Percentiles rank a stretch among this genome's conserved stretches.
These are phyloP conservation scores for Aurelia sp. DNA, from an alignment of 30 jellyfish, hydroid and myxozoan genomes.

Conservation along the genomic window DNA sequence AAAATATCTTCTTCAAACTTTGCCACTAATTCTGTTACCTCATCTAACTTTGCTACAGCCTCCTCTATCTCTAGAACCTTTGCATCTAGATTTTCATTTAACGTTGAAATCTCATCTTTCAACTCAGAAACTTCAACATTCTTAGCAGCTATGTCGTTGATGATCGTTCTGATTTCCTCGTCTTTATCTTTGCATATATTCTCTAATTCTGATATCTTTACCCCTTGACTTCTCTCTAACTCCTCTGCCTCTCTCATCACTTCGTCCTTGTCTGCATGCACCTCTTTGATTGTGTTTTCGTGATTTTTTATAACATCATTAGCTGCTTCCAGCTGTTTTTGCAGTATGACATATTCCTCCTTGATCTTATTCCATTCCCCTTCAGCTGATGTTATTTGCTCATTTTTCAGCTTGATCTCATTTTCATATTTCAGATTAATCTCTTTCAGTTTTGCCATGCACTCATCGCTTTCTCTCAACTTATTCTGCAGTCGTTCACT, in stretches of 20 bases:
- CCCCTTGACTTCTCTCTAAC: slow-evolving; percentile 10
- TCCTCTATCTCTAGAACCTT: background rate
- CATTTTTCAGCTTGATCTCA: background rate
- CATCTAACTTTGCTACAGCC: slow-evolving; percentile 9
- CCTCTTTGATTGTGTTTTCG: slow-evolving; percentile 27
- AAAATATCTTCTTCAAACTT: too few species aligned
- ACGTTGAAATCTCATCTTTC: background rate
- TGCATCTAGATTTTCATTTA: background rate
- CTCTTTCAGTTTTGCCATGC: background rate
- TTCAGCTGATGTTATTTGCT: slow-evolving; percentile 18
- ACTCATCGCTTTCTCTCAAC: slow-evolving; percentile 39
- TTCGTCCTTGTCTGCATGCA: slow-evolving; percentile 2
- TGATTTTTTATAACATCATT: background rate
- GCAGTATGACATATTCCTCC: background rate
- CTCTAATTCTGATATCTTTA: slow-evolving; percentile 14
- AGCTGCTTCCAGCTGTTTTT: slow-evolving; percentile 17
- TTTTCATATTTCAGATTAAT: slow-evolving; percentile 2
- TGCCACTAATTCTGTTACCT: background rate
- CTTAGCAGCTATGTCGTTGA: background rate
- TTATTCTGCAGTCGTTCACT: slow-evolving; percentile 13
- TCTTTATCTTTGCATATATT: slow-evolving; percentile 24
- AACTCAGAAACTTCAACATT: background rate
- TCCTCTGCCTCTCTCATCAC: slow-evolving; percentile 9
- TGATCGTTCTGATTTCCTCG: slow-evolving; percentile 7
- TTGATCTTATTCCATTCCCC: background rate